Percentiles rank a stretch among this genome's conserved stretches.
Conservation (phyloP, 2,113 vertebrate species). For the Dasyprocta punctata region DNA sequence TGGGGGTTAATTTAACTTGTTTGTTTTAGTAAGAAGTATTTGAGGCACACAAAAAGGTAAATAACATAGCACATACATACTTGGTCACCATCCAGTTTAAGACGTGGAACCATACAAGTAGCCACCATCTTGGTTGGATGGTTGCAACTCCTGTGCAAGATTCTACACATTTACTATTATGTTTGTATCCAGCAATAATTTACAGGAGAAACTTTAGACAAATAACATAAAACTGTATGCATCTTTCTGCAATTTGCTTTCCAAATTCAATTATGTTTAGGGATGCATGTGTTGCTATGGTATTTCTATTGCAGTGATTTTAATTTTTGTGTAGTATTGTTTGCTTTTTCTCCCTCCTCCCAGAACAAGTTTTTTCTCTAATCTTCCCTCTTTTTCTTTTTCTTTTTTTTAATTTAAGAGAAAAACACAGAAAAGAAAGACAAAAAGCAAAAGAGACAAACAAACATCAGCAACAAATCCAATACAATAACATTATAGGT, state of each 20-base stretch:
- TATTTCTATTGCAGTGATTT: not conserved
- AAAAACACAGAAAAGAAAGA: no score
- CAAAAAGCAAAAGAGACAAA: no score
- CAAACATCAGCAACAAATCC: no score
- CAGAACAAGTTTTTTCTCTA: not conserved
- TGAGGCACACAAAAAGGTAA: not conserved
- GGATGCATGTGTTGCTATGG: not conserved
- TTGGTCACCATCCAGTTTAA: not conserved
- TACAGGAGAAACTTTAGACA: not conserved
- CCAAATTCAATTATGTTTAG: not conserved
- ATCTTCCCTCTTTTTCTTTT: not conserved
- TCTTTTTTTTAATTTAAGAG: no score
- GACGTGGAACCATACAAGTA: not conserved
- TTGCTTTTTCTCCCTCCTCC: not conserved
- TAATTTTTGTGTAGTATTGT: not conserved
- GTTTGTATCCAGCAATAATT: not conserved
- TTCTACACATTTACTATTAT: not conserved
- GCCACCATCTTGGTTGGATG: not conserved
- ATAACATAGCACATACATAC: not conserved
- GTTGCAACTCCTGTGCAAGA: not conserved
- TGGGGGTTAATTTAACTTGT: not conserved
- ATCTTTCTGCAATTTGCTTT: not conserved
- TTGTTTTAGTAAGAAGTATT: not conserved
- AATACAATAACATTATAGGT: no score
- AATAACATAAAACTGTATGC: not conserved